phyloP scores from a whole-genome alignment of 2,888 invertebrate genomes.

The Azorinus chamasolen region DNA sequence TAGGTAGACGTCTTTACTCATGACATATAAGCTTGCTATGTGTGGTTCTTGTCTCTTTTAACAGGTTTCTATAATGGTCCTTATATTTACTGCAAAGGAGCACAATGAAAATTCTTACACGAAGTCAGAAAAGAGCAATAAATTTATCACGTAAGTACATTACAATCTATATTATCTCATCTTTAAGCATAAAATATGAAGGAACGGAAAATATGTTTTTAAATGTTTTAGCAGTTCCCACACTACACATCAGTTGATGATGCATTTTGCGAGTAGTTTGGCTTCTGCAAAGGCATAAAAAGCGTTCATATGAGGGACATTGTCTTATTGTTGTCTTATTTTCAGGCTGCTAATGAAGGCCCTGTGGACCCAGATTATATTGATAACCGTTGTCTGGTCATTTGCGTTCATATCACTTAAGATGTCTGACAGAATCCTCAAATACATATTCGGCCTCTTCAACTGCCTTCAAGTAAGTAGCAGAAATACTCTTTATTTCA shows the following conservation, averaged over 20 bases:
- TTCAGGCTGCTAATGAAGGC: constrained; percentile 85
- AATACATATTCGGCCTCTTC: constrained; percentile 86
- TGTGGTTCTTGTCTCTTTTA: constrained; percentile 53
- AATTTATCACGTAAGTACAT: constrained; percentile 84
- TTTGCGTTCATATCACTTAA: constrained; percentile 85
- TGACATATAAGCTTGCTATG: no score
- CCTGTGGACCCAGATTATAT: constrained; percentile 86
- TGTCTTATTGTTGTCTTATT: no score
- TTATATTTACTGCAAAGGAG: constrained; percentile 86
- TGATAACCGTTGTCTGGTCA: constrained; percentile 85
- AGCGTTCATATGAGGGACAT: no score
- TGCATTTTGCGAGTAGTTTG: no score
- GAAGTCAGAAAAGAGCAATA: constrained; percentile 86
- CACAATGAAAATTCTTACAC: constrained; percentile 87
- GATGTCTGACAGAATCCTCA: constrained; percentile 85
- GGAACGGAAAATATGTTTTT: background rate
- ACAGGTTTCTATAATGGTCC: constrained; percentile 85
- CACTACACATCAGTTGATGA: background rate
- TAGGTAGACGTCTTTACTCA: no score
- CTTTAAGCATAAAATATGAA: no score
- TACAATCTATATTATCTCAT: no score
- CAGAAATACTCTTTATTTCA: background rate
- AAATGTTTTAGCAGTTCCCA: background rate
- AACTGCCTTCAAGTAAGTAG: constrained; percentile 84
- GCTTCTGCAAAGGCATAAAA: no score